Conservation (phyloP, 2,113 vertebrate species). For the Sceloporus tristichus region DNA sequence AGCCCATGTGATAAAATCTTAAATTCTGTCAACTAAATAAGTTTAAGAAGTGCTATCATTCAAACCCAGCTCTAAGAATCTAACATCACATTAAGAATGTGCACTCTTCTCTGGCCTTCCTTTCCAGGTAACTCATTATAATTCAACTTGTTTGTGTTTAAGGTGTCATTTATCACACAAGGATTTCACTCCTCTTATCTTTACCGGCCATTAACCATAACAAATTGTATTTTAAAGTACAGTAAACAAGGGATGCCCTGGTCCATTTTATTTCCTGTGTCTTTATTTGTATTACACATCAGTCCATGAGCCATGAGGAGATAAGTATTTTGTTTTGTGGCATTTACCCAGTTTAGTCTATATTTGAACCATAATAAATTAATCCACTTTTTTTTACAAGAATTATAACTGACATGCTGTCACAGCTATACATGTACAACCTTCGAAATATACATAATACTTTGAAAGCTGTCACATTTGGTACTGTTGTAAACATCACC, state of each 20-base stretch:
- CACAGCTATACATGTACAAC: constrained; percentile 77
- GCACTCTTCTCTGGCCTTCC: constrained; percentile 62
- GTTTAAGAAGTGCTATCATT: constrained; percentile 78
- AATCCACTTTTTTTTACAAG: constrained; percentile 77
- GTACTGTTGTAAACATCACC: constrained; percentile 81
- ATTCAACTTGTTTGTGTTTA: constrained; percentile 66
- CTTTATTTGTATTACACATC: constrained; percentile 71
- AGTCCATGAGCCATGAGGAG: constrained; percentile 75
- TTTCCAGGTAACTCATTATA: constrained; percentile 53
- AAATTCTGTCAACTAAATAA: constrained; percentile 70
- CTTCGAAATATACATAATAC: constrained; percentile 79
- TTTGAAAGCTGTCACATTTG: constrained; percentile 83
- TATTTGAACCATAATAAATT: constrained; percentile 84
- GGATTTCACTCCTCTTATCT: constrained; percentile 58
- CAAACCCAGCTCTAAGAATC: constrained; percentile 66
- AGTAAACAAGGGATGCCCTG: constrained; percentile 63
- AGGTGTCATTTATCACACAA: constrained; percentile 45
- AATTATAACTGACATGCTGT: constrained; percentile 84
- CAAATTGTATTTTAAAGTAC: constrained; percentile 57
- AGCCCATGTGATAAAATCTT: too few species aligned
- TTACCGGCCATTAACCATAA: constrained; percentile 74
- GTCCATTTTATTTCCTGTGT: constrained; percentile 75
- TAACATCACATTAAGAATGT: constrained; percentile 54
- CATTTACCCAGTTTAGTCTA: constrained; percentile 76
- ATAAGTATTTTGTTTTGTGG: constrained; percentile 77